A percentile compares a stretch with the other conserved stretches of the same genome.
phyloP scores from a whole-genome alignment of 2,113 vertebrate genomes.

The Hyla sarda region DNA sequence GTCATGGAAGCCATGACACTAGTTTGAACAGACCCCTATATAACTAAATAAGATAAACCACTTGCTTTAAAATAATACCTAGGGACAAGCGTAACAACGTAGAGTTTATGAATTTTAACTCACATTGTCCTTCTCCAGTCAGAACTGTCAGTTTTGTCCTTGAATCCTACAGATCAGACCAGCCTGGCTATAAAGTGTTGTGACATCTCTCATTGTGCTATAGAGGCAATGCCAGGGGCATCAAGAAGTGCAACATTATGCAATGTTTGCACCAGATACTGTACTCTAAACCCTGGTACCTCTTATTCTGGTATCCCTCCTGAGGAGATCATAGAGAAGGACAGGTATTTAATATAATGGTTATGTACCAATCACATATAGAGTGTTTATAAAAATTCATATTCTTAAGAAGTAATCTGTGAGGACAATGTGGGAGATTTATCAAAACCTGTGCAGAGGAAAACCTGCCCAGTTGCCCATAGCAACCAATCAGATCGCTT shows the following conservation, averaged over 20 bases:
- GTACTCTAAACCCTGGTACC: not conserved
- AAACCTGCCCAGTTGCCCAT: too few relatives aligned
- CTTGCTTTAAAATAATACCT: not conserved
- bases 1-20: not conserved
- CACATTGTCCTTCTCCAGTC: not conserved
- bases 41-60: not conserved
- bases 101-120: not conserved
- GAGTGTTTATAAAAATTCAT: too few relatives aligned
- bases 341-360: not conserved
- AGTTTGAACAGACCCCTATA: not conserved
- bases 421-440: too few relatives aligned
- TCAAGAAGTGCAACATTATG: not conserved
- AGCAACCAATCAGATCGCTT: too few relatives aligned
- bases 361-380: not conserved
- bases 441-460: too few relatives aligned
- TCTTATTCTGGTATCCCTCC: too few relatives aligned
- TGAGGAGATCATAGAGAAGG: not conserved
- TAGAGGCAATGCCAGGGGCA: conserved; percentile 27
- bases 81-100: not conserved
- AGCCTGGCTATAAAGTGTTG: conserved; percentile 29
- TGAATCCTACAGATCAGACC: conserved; percentile 40
- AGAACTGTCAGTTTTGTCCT: conserved; percentile 39
- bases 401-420: not conserved
- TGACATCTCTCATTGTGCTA: conserved; percentile 43
- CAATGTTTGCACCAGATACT: not conserved